Percentiles rank a stretch among this genome's conserved stretches.
These are phyloP conservation scores for Solenodon paradoxus DNA, from an alignment of 2,113 vertebrate species.

Conservation along the genomic window DNA sequence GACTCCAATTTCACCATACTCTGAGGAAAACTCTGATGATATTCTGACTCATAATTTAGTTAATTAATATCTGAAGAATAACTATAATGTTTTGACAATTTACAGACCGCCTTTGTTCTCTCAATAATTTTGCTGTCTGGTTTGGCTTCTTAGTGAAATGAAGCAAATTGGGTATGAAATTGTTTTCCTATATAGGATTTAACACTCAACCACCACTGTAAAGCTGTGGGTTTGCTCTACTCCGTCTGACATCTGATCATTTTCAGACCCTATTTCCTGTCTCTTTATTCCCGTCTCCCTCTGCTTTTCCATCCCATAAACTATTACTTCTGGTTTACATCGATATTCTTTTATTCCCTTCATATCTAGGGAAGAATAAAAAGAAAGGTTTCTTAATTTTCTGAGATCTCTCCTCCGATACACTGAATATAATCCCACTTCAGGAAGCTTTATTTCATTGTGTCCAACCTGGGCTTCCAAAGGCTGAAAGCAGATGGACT, in stretches of 20 bases:
- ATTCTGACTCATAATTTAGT: conserved; percentile 15
- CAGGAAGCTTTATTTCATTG: conserved; percentile 2
- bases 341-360: conserved; percentile 11
- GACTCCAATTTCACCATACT: conserved; percentile 18
- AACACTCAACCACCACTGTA: conserved; percentile 8
- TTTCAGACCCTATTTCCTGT: not conserved
- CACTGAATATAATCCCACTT: not conserved
- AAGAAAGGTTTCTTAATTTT: not conserved
- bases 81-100: conserved; percentile 1
- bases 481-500: conserved; percentile 55
- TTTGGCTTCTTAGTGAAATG: conserved; percentile 49
- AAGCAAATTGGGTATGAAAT: conserved; percentile 10
- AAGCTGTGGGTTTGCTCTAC: not conserved
- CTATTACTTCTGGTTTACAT: not conserved
- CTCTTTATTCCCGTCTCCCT: not conserved
- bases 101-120: conserved; percentile 29
- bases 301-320: not conserved
- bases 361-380: not conserved
- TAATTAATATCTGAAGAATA: conserved; percentile 36
- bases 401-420: not conserved
- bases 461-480: conserved; percentile 25
- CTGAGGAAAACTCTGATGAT: not conserved
- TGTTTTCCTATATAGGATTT: conserved; percentile 1
- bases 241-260: not conserved
- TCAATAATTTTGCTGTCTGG: conserved; percentile 22